A percentile compares a stretch with the other conserved stretches of the same genome.
Evolutionary conservation across 2,797 vertebrate genomes (phyloP).

Genomic region (Syncerus caffer): DNA sequence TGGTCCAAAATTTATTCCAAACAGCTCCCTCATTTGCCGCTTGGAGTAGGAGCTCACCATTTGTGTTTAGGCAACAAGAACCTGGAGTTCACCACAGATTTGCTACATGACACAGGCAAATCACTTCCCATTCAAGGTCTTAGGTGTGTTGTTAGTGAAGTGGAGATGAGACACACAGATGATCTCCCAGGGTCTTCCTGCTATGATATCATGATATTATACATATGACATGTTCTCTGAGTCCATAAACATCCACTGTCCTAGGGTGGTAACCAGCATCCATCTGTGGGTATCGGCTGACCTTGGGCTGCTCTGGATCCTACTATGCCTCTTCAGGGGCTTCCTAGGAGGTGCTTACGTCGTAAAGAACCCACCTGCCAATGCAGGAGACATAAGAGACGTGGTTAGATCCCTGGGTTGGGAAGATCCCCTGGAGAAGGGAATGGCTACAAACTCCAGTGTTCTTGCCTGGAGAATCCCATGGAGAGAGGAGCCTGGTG

Average conservation of each 20-base stretch:
- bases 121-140: not conserved
- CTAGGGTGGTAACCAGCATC: not conserved
- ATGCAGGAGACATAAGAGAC: not conserved
- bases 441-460: not conserved
- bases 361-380: not conserved
- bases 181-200: not conserved
- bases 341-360: fast-evolving
- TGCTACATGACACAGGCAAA: not conserved
- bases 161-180: not conserved
- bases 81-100: not conserved
- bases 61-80: not conserved
- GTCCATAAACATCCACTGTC: not conserved
- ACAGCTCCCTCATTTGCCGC: not conserved
- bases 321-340: not conserved
- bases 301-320: not conserved
- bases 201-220: not conserved
- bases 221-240: not conserved
- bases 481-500: not conserved
- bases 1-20: not conserved
- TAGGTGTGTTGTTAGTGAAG: not conserved
- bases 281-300: not conserved
- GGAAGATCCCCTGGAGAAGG: not conserved
- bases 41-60: not conserved
- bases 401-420: not conserved
- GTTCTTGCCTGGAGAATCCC: not conserved